A percentile compares a stretch with the other conserved stretches of the same genome.
These are phyloP conservation scores for Pissodes strobi DNA, from an alignment of 1,140 invertebrate species.

Conservation along the genomic window DNA sequence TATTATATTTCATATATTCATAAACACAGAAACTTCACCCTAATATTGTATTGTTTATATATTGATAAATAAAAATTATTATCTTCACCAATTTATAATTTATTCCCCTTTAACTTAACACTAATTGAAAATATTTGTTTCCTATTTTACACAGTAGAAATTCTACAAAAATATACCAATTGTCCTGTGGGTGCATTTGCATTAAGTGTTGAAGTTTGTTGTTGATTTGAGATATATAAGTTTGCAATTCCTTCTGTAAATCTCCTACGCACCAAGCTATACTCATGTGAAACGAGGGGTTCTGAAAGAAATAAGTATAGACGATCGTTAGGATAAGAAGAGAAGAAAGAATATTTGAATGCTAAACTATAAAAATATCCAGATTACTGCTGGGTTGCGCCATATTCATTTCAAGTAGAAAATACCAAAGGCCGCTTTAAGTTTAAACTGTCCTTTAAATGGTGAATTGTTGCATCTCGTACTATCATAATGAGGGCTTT, in stretches of 20 bases:
- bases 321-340: too few species aligned
- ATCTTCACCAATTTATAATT: neutral
- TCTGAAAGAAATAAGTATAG: conserved; percentile 58
- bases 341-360: too few species aligned
- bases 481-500: too few species aligned
- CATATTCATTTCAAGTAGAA: too few species aligned
- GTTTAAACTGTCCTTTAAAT: too few species aligned
- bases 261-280: conserved; percentile 69
- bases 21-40: too few species aligned
- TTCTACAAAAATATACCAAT: conserved; percentile 51
- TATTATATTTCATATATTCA: neutral
- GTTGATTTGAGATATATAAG: conserved; percentile 56
- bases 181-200: conserved; percentile 38
- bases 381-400: too few species aligned
- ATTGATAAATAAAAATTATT: too few species aligned
- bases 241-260: conserved; percentile 57
- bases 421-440: too few species aligned
- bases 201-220: conserved; percentile 55
- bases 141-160: conserved; percentile 57
- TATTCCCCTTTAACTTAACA: conserved; percentile 39
- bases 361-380: too few species aligned
- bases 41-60: too few species aligned
- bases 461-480: too few species aligned
- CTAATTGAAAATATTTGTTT: conserved; percentile 57
- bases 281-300: conserved; percentile 73